Evolutionary conservation across 2,113 vertebrate genomes (phyloP).

Genomic region (Plectropomus leopardus): DNA sequence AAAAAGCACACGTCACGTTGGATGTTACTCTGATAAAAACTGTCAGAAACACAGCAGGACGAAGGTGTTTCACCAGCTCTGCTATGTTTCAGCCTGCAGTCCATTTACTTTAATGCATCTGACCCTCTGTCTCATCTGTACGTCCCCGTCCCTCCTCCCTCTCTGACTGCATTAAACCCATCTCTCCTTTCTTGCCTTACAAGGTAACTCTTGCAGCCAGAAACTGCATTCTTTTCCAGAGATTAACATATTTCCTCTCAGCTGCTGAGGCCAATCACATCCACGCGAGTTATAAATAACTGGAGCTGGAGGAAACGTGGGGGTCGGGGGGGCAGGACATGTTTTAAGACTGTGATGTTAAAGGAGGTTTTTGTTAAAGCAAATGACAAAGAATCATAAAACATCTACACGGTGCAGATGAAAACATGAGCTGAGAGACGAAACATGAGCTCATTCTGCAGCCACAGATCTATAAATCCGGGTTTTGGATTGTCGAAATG

Average conservation of each 20-base stretch:
- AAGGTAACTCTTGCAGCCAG: constrained; percentile 71
- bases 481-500: not conserved
- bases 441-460: not conserved
- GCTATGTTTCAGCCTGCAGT: not conserved
- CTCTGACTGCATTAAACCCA: not conserved
- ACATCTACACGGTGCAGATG: not conserved
- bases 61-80: not conserved
- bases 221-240: constrained; percentile 71
- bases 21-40: not conserved
- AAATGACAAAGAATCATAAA: not conserved
- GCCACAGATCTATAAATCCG: not conserved
- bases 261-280: constrained; percentile 62
- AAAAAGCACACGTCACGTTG: not conserved
- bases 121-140: not conserved
- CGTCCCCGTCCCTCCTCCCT: constrained; percentile 5
- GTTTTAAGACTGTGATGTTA: constrained; percentile 7
- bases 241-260: constrained; percentile 75
- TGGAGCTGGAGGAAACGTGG: constrained; percentile 1
- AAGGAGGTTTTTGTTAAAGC: not conserved
- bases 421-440: too few relatives aligned
- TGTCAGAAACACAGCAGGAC: not conserved
- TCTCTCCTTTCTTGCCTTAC: constrained; percentile 65
- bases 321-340: constrained; percentile 23
- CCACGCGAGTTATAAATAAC: constrained; percentile 72
- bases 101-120: constrained; percentile 5